Conservation (phyloP, 2,888 invertebrate species). For the Aethes cnicana region DNA sequence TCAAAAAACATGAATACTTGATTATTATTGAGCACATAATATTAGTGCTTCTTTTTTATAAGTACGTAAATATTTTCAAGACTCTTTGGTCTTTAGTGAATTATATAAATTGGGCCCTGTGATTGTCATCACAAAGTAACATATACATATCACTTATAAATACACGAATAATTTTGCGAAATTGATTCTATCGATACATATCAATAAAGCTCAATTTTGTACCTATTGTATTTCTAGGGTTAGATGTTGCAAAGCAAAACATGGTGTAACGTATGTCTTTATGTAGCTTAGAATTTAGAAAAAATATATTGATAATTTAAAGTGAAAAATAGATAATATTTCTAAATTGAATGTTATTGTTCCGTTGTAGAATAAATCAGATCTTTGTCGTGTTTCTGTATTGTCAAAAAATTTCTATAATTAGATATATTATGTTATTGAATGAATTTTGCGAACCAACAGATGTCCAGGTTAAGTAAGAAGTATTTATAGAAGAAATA, state of each 20-base stretch:
- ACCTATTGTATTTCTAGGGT: slow-evolving; percentile 75
- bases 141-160: slow-evolving; percentile 29
- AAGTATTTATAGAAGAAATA: neutral
- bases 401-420: slow-evolving; percentile 32
- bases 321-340: slow-evolving; percentile 48
- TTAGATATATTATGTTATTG: slow-evolving; percentile 14
- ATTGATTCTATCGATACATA: slow-evolving; percentile 72
- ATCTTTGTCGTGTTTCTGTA: slow-evolving; percentile 40
- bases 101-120: slow-evolving; percentile 2
- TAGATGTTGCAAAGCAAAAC: slow-evolving; percentile 75
- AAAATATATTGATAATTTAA: slow-evolving; percentile 51
- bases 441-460: neutral
- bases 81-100: neutral
- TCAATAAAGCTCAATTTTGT: slow-evolving; percentile 81
- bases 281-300: slow-evolving; percentile 68
- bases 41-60: neutral
- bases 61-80: neutral
- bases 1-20: too few relatives aligned
- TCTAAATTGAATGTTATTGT: slow-evolving; percentile 50
- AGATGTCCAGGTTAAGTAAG: slow-evolving; percentile 2
- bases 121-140: slow-evolving; percentile 30
- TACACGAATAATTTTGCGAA: slow-evolving; percentile 42
- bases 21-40: slow-evolving; percentile 1
- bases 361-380: slow-evolving; percentile 42
- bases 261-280: slow-evolving; percentile 63